These are phyloP conservation scores for Anoplius nigerrimus DNA, from an alignment of 2,888 invertebrate species.

Conservation along the genomic window DNA sequence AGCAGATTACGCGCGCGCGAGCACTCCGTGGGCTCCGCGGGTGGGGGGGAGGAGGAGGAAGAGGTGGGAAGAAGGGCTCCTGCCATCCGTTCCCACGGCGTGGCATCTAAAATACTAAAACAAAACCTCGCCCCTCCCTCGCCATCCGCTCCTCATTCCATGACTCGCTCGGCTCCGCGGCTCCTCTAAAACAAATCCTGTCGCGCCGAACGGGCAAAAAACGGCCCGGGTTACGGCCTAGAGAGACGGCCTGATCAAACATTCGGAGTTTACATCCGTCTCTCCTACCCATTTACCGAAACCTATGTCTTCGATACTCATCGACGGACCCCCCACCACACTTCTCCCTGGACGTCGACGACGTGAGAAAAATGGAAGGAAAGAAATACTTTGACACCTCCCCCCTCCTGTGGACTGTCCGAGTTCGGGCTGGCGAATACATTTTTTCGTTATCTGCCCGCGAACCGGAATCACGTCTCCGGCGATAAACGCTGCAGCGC, in stretches of 20 bases:
- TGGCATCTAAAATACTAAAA: conserved; percentile 69
- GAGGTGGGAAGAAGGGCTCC: conserved; percentile 28
- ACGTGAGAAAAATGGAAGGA: too few species aligned
- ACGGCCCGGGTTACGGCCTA: conserved; percentile 36
- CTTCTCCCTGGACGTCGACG: too few species aligned
- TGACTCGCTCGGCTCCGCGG: conserved; percentile 36
- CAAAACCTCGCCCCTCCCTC: conserved; percentile 58
- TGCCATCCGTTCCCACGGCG: conserved; percentile 70
- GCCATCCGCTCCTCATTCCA: conserved; percentile 26
- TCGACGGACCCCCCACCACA: too few species aligned
- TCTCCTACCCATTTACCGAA: conserved; percentile 14
- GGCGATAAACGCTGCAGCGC: conserved; percentile 43
- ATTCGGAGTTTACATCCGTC: conserved; percentile 52
- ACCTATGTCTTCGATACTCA: too few species aligned
- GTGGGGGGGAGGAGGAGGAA: neutral
- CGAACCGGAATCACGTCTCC: conserved; percentile 43
- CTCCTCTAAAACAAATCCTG: conserved; percentile 56
- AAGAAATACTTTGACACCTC: too few species aligned
- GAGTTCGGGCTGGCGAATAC: conserved; percentile 26
- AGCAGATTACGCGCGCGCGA: conserved; percentile 45
- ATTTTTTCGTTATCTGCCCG: conserved; percentile 46
- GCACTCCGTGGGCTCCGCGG: too few species aligned
- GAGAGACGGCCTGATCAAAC: conserved; percentile 61
- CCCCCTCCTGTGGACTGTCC: too few species aligned
- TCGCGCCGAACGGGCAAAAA: conserved; percentile 46